Evolutionary conservation across 2,113 vertebrate species (phyloP).

Genomic region (Pollimyrus isidori): DNA sequence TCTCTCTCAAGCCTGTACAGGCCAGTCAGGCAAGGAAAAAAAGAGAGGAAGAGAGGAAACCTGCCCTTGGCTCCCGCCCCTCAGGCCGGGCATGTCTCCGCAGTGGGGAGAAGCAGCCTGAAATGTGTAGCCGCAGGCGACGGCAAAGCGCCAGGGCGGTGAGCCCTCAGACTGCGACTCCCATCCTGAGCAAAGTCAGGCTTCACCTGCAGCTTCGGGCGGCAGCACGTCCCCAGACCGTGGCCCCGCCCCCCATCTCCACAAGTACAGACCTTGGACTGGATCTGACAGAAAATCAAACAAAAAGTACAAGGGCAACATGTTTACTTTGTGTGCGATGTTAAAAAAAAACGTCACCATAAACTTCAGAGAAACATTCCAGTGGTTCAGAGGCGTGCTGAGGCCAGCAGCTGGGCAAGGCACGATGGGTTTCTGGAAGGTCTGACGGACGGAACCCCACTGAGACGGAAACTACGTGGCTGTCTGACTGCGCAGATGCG

Average conservation of each 20-base stretch:
- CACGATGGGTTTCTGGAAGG: not conserved
- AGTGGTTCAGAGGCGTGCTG: not conserved
- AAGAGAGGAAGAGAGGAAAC: not conserved
- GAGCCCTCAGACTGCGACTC: not conserved
- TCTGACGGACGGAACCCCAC: not conserved
- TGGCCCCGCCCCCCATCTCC: not conserved
- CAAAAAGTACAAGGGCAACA: not conserved
- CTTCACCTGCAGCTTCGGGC: not conserved
- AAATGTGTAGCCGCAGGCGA: not conserved
- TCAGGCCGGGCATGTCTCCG: not conserved
- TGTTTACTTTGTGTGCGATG: not conserved
- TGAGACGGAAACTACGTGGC: not conserved
- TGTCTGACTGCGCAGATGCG: not conserved
- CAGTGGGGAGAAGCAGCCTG: not conserved
- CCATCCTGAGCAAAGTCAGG: not conserved
- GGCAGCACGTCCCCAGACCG: not conserved
- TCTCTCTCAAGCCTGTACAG: not conserved
- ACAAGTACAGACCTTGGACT: not conserved
- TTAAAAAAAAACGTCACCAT: not conserved
- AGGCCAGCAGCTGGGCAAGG: not conserved
- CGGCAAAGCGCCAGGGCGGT: not conserved
- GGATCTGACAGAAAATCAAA: not conserved
- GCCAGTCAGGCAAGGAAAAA: not conserved
- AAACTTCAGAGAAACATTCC: slow-evolving; percentile 8
- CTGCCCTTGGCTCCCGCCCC: not conserved